Base-by-base conservation (phyloP, 2,888 invertebrate species). In the Ormyrus nitidulus region DNA sequence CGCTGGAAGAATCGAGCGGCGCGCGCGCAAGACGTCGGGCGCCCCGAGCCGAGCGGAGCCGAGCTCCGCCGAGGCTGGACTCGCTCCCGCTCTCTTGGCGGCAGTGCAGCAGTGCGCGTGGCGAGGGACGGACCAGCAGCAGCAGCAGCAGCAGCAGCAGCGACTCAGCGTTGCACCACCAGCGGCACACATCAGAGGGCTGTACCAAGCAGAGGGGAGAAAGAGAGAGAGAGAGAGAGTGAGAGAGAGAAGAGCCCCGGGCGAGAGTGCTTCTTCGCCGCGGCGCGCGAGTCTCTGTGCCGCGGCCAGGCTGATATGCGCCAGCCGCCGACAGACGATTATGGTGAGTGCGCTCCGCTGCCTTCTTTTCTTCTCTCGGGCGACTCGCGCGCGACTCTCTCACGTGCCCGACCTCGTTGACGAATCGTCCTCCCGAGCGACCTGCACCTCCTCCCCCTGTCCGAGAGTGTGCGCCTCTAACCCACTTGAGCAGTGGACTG, bases 321-420 rank as follows among this genome's bases (percentile, higher is more conserved):
- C 84, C 82, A 85, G 85, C 84, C 87, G 83, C 84, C 82, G 85
- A 85, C 84, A 83, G 84, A 83, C 82, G 86, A 88, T 87, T 88
- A 89, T 88, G 88, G 88, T 88, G 85, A 87, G 80, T 65, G 34
- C 34, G 34, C 34, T 34, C 34, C 4, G 34, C 34, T 34, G 34
- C 34, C 34, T 34, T 34, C 34, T 34, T 34, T 34, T 34, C 34
- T 34, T 4, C 2, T 34, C 3, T 34, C 34, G 34, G 34, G 4
- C 34, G 34, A 2, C 34, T 34, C 34, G 34, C 34, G 34, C 34
- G 34, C 34, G 34, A 34, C 34, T 34, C 34, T 34, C 34, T 34
- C 34, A 34, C 34, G 34, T 34, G 34, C 34, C 34, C 34, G 34
- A 34, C 34, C 34, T 34, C 34, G 34, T 4, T 34, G 34, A 34